Conservation (phyloP, 2,888 invertebrate species). For the Heliconius ethilla region DNA sequence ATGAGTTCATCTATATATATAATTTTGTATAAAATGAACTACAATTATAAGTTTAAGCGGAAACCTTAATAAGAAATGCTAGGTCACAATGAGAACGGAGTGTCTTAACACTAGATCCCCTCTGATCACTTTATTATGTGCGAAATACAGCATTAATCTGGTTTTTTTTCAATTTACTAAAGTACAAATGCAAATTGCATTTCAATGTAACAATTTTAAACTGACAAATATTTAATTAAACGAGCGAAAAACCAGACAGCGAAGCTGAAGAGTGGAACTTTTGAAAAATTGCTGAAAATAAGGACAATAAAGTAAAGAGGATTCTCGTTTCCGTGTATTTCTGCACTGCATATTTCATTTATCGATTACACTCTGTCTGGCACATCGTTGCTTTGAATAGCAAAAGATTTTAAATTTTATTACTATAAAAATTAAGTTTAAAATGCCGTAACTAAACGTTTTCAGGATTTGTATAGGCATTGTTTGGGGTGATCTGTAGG, state of each 20-base stretch:
- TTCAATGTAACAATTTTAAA: background rate
- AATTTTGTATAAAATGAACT: no score
- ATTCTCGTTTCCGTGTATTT: slow-evolving; percentile 33
- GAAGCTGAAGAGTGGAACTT: background rate
- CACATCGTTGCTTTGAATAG: background rate
- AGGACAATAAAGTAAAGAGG: slow-evolving; percentile 23
- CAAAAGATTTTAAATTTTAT: background rate
- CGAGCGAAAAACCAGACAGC: background rate
- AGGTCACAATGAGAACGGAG: no score
- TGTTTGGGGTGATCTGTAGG: slow-evolving; percentile 21
- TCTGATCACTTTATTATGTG: no score
- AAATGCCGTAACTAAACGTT: background rate
- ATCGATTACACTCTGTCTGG: slow-evolving; percentile 40
- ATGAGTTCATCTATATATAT: no score
- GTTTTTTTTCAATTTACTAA: no score
- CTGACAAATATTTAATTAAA: slow-evolving; percentile 10
- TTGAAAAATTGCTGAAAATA: slow-evolving; percentile 21
- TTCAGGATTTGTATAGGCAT: background rate
- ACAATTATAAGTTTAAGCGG: no score
- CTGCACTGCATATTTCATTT: slow-evolving; percentile 37
- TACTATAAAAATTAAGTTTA: background rate
- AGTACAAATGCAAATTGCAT: slow-evolving; percentile 7
- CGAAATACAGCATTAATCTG: no score
- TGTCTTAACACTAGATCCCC: no score
- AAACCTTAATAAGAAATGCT: no score